These are phyloP conservation scores for Clanis bilineata DNA, from an alignment of 2,888 invertebrate species.

Conservation along the genomic window DNA sequence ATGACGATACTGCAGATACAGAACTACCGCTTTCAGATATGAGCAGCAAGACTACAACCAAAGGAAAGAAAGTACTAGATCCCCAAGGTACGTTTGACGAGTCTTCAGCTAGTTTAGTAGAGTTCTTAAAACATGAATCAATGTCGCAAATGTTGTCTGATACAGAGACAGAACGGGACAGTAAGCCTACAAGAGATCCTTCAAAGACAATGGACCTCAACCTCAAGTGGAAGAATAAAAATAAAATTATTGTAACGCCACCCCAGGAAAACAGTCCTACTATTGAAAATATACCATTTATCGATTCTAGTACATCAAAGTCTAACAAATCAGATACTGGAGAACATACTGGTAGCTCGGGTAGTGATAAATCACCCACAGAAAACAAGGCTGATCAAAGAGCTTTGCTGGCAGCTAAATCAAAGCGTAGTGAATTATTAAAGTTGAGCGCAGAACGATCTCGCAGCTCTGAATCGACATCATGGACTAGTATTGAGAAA, in stretches of 20 bases:
- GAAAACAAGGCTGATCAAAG: conserved; percentile 62
- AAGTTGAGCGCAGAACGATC: conserved; percentile 89
- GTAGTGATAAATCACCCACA: conserved; percentile 72
- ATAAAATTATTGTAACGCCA: conserved; percentile 83
- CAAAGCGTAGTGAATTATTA: conserved; percentile 79
- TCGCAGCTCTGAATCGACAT: conserved; percentile 89
- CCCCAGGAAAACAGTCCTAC: conserved; percentile 84
- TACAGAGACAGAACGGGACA: conserved; percentile 67
- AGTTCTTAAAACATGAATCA: conserved; percentile 73
- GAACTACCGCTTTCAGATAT: conserved; percentile 81
- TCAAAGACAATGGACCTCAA: conserved; percentile 59
- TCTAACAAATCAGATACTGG: conserved; percentile 70
- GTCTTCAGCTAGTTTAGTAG: conserved; percentile 77
- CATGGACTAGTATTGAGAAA: conserved; percentile 91
- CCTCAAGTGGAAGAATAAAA: conserved; percentile 78
- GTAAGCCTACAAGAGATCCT: conserved; percentile 47
- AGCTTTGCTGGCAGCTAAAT: conserved; percentile 71
- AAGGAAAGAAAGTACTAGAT: conserved; percentile 60
- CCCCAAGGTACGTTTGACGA: conserved; percentile 84
- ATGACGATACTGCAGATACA: conserved; percentile 85
- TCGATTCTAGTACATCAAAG: conserved; percentile 68
- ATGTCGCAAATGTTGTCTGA: conserved; percentile 67
- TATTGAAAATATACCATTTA: conserved; percentile 77
- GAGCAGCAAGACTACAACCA: conserved; percentile 44
- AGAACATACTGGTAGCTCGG: conserved; percentile 71